Conservation (phyloP, 2,888 invertebrate species). For the Megamerina dolium region DNA sequence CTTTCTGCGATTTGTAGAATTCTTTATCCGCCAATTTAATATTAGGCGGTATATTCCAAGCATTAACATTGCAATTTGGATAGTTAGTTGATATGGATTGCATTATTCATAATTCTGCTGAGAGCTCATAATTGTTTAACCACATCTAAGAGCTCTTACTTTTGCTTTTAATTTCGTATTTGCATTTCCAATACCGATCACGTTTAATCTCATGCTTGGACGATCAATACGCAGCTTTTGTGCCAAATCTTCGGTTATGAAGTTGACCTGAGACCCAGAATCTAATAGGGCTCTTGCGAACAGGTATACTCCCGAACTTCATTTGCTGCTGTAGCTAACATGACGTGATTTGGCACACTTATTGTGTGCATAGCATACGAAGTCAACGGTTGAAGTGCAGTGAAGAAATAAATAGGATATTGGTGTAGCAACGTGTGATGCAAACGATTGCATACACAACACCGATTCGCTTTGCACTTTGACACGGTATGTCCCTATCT, state of each 20-base stretch:
- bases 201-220: conserved; percentile 6
- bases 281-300: conserved; percentile 9
- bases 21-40: conserved; percentile 15
- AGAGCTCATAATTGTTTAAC: conserved; percentile 4
- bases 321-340: conserved; percentile 12
- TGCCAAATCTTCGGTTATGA: conserved; percentile 11
- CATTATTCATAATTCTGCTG: conserved; percentile 10
- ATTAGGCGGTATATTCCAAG: conserved; percentile 12
- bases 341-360: conserved; percentile 7
- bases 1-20: conserved; percentile 10
- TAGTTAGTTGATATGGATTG: conserved; percentile 9
- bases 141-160: conserved; percentile 6
- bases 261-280: conserved; percentile 11
- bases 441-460: conserved; percentile 13
- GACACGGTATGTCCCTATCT: conserved; percentile 15
- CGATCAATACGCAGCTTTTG: conserved; percentile 7
- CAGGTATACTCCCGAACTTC: conserved; percentile 4
- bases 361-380: conserved; percentile 3
- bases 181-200: conserved; percentile 10
- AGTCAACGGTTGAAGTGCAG: neutral
- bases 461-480: no score
- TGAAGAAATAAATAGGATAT: conserved; percentile 10
- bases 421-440: conserved; percentile 13
- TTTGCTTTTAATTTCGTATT: conserved; percentile 7
- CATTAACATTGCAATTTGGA: conserved; percentile 4